Base-by-base conservation (phyloP, 2,888 invertebrate species). In the Conomelus anceps region DNA sequence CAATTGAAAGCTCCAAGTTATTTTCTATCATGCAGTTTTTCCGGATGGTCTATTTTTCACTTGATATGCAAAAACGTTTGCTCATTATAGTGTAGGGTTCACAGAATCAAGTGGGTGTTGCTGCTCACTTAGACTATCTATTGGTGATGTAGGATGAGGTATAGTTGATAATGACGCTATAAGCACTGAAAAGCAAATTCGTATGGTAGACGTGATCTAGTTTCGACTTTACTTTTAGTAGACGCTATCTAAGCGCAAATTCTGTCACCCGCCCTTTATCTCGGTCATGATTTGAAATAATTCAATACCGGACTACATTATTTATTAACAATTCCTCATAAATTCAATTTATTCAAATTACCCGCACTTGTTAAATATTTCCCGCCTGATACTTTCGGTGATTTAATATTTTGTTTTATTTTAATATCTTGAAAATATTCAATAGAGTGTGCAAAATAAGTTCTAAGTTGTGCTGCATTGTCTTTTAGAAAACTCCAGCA, bases 401-500 rank as follows among this genome's bases (percentile, higher is more conserved):
- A 34, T 34, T 34, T 34, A 1, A 34, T 34, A 17, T 17, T 4
- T 26, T 26, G 26, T 9, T 26, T 26, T 26, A 11, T 34, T 9
- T 13, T 17, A n/a, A n/a, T n/a, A 17, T 9, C 13, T 34, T 34
- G 17, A 26, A 34, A 34, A 34, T 34, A 17, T 9, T 17, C 34
- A 34, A 34, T 34, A 17, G 11, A 34, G 34, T 34, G 34, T 34
- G 34, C 34, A 34, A 34, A 34, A 34, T 34, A 34, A 34, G 11
- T 34, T 34, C 11, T 34, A 34, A 34, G 34, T 34, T 34, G 11
- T 34, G 1, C 34, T 34, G 34, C 34, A 11, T 34, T 34, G 17
- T 34, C 34, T 34, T 34, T 9, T 17, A 34, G 34, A 17, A 85
- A 63, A 88, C 87, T 88, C 90, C 90, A 90, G 90, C 90, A 90